Evolutionary conservation across 2,888 invertebrate genomes (phyloP).

Genomic region (Drosophila trichaetosa): DNA sequence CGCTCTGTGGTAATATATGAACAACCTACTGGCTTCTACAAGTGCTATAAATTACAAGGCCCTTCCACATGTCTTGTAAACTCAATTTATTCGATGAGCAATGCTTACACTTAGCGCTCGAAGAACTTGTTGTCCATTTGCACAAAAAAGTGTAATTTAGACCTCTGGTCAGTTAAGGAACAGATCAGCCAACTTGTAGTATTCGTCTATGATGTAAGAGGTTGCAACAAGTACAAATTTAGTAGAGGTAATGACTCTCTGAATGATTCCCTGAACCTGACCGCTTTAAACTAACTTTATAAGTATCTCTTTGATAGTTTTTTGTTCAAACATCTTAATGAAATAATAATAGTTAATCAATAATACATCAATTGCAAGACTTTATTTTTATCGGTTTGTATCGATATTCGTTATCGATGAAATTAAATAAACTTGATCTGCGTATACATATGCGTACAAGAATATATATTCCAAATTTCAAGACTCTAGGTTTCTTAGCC

Average conservation of each 20-base stretch:
- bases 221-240: not conserved
- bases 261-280: not conserved
- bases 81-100: conserved; percentile 45
- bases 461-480: not conserved
- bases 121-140: not conserved
- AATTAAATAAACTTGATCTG: not conserved
- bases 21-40: conserved; percentile 23
- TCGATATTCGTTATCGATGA: not conserved
- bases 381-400: not conserved
- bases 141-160: not conserved
- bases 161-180: not conserved
- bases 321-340: not conserved
- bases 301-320: not conserved
- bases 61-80: conserved; percentile 21
- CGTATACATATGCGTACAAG: no score
- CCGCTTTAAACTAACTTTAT: not conserved
- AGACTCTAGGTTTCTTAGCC: rapidly evolving
- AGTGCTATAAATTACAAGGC: conserved; percentile 50
- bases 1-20: conserved; percentile 56
- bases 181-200: conserved; percentile 1
- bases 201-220: not conserved
- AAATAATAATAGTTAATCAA: not conserved
- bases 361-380: not conserved
- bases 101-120: conserved; percentile 17
- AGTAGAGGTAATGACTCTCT: not conserved